Evolutionary conservation across 2,888 invertebrate genomes (phyloP).

Genomic region (Alcis repandata): DNA sequence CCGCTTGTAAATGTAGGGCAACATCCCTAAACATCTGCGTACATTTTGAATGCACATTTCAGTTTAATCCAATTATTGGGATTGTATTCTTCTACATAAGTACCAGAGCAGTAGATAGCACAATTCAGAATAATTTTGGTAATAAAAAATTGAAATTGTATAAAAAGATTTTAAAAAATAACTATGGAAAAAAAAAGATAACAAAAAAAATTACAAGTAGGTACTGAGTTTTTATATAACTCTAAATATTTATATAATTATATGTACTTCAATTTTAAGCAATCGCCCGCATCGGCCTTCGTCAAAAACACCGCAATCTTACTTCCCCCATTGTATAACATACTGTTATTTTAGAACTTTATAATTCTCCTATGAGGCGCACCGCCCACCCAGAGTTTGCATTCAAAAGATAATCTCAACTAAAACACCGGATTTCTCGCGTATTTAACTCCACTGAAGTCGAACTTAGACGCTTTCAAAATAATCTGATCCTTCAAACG

Average conservation of each 20-base stretch:
- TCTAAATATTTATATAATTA: too few relatives aligned
- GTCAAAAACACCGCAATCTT: constrained; percentile 39
- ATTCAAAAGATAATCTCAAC: constrained; percentile 50
- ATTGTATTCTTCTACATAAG: constrained; percentile 2
- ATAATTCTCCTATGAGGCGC: constrained; percentile 47
- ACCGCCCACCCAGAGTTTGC: constrained; percentile 62
- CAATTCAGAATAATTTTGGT: not conserved
- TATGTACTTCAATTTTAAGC: constrained; percentile 11
- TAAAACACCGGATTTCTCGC: constrained; percentile 56
- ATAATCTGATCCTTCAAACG: constrained; percentile 53
- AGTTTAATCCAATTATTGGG: constrained; percentile 35
- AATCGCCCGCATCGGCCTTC: constrained; percentile 48
- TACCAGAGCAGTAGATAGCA: not conserved
- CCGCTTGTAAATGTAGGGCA: constrained; percentile 60
- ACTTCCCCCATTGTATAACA: constrained; percentile 49
- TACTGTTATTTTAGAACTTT: constrained; percentile 52
- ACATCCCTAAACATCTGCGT: constrained; percentile 57
- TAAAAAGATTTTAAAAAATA: too few relatives aligned
- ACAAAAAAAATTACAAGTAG: not conserved
- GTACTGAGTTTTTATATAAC: not conserved
- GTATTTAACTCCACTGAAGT: constrained; percentile 47
- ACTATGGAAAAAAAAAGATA: not conserved
- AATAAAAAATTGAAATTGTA: not conserved
- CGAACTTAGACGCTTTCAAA: constrained; percentile 56
- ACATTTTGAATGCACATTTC: constrained; percentile 42